Conservation (phyloP, 2,113 vertebrate species). For the Mesoclemmys tuberculata region DNA sequence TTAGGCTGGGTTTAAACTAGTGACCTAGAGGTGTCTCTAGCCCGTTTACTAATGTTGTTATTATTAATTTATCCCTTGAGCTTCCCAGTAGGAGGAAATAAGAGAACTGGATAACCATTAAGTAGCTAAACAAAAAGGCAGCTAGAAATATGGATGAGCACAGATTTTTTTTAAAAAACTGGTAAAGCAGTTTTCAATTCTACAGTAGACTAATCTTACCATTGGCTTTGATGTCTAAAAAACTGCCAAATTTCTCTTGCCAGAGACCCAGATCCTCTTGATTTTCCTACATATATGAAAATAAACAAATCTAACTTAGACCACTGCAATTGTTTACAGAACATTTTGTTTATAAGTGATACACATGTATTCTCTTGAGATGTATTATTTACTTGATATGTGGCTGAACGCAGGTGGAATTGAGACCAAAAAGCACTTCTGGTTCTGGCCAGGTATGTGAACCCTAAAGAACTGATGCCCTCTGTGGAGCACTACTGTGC, state of each 20-base stretch:
- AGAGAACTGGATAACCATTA: accelerated
- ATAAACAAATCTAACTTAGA: neutral
- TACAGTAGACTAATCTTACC: conserved; percentile 75
- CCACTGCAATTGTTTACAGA: neutral
- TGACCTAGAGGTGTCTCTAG: neutral
- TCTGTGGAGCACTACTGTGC: neutral
- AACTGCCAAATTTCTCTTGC: conserved; percentile 87
- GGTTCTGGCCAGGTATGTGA: neutral
- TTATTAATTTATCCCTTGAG: neutral
- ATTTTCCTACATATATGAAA: conserved; percentile 70
- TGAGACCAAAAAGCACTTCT: neutral
- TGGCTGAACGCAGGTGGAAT: neutral
- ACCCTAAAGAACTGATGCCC: neutral
- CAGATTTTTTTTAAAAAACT: conserved; percentile 7
- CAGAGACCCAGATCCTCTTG: conserved; percentile 80
- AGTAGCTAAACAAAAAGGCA: conserved; percentile 1
- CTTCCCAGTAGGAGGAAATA: neutral
- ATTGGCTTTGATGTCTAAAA: conserved; percentile 89
- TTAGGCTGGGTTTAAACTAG: neutral
- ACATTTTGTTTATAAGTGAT: neutral
- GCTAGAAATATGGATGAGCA: conserved; percentile 9
- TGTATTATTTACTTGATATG: neutral
- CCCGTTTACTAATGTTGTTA: neutral
- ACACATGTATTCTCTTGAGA: neutral
- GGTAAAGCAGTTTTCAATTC: conserved; percentile 39